A percentile compares a stretch with the other conserved stretches of the same genome.
Evolutionary conservation across 2,888 invertebrate genomes (phyloP).

Genomic region (Nysson spinosus): DNA sequence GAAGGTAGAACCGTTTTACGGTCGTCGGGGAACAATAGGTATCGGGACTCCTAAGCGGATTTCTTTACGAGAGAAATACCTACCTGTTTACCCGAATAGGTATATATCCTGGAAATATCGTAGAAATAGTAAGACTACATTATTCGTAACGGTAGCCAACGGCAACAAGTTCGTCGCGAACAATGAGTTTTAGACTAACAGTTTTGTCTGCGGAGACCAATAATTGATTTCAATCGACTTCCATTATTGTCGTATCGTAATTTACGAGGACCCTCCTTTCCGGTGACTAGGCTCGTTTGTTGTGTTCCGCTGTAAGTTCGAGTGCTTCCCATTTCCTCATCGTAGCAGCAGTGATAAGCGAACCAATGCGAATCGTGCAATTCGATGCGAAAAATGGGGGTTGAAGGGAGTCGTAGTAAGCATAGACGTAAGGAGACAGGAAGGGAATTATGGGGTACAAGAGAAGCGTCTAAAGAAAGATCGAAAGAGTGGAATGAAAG

Average conservation of each 20-base stretch:
- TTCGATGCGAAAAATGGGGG: conserved; percentile 14
- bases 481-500: not conserved
- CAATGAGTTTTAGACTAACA: not conserved
- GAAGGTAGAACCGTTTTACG: no score
- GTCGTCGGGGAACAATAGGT: no score
- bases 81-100: no score
- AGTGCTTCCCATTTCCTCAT: conserved; percentile 2
- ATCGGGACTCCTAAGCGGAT: no score
- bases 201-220: conserved; percentile 17
- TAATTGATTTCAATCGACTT: conserved; percentile 33
- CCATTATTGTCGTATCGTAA: conserved; percentile 21
- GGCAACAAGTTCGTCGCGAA: not conserved
- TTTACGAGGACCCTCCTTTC: conserved; percentile 12
- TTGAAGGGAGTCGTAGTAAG: not conserved
- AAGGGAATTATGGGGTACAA: not conserved
- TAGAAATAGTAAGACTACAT: no score
- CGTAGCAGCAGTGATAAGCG: no score
- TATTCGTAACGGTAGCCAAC: not conserved
- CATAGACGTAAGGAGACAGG: conserved; percentile 8
- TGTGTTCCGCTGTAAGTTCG: not conserved
- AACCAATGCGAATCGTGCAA: conserved; percentile 21
- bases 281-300: conserved; percentile 4
- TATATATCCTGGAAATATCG: no score
- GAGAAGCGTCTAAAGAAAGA: not conserved
- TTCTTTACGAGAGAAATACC: no score